A percentile compares a stretch with the other conserved stretches of the same genome.
phyloP scores from a whole-genome alignment of 2,888 invertebrate species.

The Mesodorylaimus sp. region DNA sequence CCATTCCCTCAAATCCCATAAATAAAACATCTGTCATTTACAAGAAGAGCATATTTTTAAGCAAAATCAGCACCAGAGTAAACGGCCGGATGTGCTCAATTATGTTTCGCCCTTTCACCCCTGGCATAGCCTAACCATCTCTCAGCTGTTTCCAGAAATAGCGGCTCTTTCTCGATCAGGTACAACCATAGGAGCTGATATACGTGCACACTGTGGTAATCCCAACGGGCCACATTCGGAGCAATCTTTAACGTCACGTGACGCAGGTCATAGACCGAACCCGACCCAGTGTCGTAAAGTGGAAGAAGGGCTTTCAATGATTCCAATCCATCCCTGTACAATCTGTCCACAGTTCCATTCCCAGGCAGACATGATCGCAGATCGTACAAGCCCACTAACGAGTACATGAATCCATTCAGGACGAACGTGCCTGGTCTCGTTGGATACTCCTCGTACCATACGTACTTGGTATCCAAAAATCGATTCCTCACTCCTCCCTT shows the following conservation, averaged over 20 bases:
- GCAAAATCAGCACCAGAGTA: background rate
- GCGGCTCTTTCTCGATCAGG: background rate
- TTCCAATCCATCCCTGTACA: slow-evolving; percentile 63
- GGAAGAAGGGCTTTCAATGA: slow-evolving; percentile 69
- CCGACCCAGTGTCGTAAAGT: slow-evolving; percentile 81
- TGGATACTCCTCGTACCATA: slow-evolving; percentile 98
- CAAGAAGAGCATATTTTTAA: too few relatives aligned
- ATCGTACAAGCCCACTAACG: slow-evolving; percentile 84
- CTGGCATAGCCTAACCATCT: background rate
- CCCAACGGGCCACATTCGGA: slow-evolving; percentile 83
- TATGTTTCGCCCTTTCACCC: slow-evolving; percentile 23
- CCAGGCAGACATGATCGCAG: slow-evolving; percentile 33
- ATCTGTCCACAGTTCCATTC: background rate
- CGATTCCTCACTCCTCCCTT: slow-evolving; percentile 64
- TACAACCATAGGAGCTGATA: slow-evolving; percentile 48
- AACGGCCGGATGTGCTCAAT: slow-evolving; percentile 11
- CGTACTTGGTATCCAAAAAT: slow-evolving; percentile 57
- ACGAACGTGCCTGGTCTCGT: slow-evolving; percentile 84
- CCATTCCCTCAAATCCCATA: too few relatives aligned
- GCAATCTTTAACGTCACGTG: slow-evolving; percentile 65
- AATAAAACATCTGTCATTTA: too few relatives aligned
- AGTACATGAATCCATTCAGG: slow-evolving; percentile 93
- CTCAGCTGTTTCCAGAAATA: background rate
- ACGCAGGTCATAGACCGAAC: slow-evolving; percentile 82
- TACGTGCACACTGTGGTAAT: slow-evolving; percentile 94